Evolutionary conservation across 64 coral and sea anemone species (phyloP), one percentile per base, ranked within the genome.

Genomic region (Acropora tenuis): DNA sequence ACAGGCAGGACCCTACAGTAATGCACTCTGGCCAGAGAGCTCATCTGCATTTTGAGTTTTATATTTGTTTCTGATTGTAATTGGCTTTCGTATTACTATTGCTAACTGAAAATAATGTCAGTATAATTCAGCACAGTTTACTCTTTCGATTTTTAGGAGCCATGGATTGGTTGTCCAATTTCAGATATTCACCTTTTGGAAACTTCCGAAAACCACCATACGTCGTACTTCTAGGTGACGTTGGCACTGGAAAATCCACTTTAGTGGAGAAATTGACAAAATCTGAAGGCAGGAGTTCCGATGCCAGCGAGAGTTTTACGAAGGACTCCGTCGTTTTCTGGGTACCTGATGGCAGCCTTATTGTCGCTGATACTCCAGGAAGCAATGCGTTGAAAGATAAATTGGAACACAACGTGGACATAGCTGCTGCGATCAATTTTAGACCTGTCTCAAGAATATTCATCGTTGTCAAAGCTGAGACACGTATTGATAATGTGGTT

Each of bases 381-480:
- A 88, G 86, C 69, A 88, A 88, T 47, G 47, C 86, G 55, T 57
- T 88, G 66, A 88, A 75, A 88, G 86, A 88, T 50, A 88, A 75
- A 88, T 19, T 88, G 66, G 71, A 88, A 55, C 86, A 88, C 86
- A 88, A 88, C 9, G 18, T 57, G 18, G 0, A 3, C 47, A 88
- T 88, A 18, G 47, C 86, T 76, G 86, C 69, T 8, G 86, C 86
- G 20, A 47, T 88, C 3, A 88, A 88, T 19, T 57, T 19, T 11
- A 73, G 86, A 76, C 86, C 86, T 5, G 86, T 88, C 48, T 88
- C 86, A 41, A 73, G 86, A 76, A 88, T 88, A 75, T 88, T 88
- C n/a, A 88, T 88, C 20, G 86, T 88, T 74, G 86, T 88, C 86
- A 88, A 88, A 49, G 86, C 86, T 74, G 86, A 88, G 15, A 88